Conservation (phyloP, 2,113 vertebrate species). For the Ptyas mucosa region DNA sequence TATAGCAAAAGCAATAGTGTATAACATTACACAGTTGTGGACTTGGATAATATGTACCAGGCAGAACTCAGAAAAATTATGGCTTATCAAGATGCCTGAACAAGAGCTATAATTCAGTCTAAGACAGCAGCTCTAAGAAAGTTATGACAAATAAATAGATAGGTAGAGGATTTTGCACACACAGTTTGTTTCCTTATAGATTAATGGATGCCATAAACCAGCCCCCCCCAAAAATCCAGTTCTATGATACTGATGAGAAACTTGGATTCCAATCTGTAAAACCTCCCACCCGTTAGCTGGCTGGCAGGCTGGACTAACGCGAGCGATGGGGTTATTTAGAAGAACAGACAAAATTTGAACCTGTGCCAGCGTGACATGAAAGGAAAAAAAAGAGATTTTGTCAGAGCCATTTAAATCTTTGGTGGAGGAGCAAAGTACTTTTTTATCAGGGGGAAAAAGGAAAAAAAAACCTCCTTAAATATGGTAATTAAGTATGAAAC, state of each 20-base stretch:
- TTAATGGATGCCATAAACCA: background rate
- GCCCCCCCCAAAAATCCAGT: background rate
- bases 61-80: background rate
- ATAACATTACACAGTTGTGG: background rate
- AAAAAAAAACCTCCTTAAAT: constrained; percentile 55
- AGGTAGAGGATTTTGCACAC: background rate
- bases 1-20: background rate
- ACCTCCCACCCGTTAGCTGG: background rate
- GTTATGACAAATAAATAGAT: background rate
- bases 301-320: background rate
- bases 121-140: background rate
- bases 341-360: background rate
- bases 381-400: constrained; percentile 55
- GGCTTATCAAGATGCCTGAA: background rate
- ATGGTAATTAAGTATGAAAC: constrained; percentile 74
- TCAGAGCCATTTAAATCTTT: constrained; percentile 65
- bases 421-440: constrained; percentile 55
- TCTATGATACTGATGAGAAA: background rate
- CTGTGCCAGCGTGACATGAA: constrained; percentile 42
- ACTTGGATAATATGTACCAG: background rate
- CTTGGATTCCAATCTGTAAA: background rate
- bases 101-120: background rate
- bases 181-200: background rate
- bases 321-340: too few relatives aligned
- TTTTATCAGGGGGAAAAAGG: background rate